Conservation (phyloP, 2,113 vertebrate species). For the Noturus placidus region DNA sequence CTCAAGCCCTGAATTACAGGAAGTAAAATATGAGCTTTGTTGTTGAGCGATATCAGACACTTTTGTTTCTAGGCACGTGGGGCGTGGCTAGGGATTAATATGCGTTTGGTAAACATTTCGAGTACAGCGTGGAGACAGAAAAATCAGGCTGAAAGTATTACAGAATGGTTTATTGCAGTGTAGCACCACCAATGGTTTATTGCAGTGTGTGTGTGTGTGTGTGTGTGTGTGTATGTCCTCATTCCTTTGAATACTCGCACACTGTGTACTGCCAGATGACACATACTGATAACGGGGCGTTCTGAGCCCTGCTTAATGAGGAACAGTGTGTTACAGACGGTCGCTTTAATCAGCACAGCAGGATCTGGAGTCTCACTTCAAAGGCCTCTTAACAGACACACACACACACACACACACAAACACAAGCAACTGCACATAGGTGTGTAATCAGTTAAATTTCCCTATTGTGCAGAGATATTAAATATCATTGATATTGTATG, state of each 20-base stretch:
- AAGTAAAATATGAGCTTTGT: not conserved
- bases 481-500: not conserved
- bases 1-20: not conserved
- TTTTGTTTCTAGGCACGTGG: not conserved
- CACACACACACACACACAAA: conserved; percentile 15
- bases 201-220: conserved; percentile 28
- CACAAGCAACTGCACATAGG: not conserved
- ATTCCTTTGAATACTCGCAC: conserved; percentile 1
- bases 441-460: not conserved
- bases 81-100: not conserved
- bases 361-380: conserved; percentile 1
- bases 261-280: conserved; percentile 25
- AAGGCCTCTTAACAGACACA: not conserved
- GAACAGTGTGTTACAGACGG: conserved; percentile 24
- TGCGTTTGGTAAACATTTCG: not conserved
- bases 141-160: not conserved
- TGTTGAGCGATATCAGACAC: not conserved
- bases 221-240: conserved; percentile 29
- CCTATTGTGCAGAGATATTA: not conserved
- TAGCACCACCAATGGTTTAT: not conserved
- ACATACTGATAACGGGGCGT: conserved; percentile 23
- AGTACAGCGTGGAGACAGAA: not conserved
- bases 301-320: not conserved
- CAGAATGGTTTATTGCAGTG: not conserved
- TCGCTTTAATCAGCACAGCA: conserved; percentile 16